Base-by-base conservation (phyloP, 2,797 vertebrate genomes). In the Acrossocheilus wenchowensis region DNA sequence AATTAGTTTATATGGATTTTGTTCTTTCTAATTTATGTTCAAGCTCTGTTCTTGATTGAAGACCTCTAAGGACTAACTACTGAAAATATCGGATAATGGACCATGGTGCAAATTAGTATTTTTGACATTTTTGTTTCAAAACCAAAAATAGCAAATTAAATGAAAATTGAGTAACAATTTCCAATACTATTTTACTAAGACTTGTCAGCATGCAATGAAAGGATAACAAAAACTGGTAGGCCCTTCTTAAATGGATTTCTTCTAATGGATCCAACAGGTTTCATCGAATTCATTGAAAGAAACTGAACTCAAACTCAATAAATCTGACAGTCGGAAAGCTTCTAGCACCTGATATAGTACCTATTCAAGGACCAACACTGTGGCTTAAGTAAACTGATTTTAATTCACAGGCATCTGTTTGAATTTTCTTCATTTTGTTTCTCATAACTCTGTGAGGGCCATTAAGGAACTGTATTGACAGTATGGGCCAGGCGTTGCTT, bases 281-380 rank as follows among this genome's bases (percentile, higher is more conserved):
- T 72, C 36, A 62, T 36, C 48, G 14, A 52, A 54, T 77, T 74
- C 15, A 54, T 34, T 71, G 23, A 52, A 36, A 66, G 23, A 80
- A 83, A 71, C 62, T 68, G 21, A 71, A 78, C 80, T 86, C 36
- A 60, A 78, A 84, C 39, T 45, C 23, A 43, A n/a, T 75, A 36
- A 83, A 71, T 82, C 39, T 57, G 43, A 75, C 30, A 52, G 36
- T 84, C n/a, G 19, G 41, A 75, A 78, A 62, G 57, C 75, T 68
- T 81, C 69, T 66, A 60, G 57, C 17, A 88, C 60, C 57, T 78
- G 34, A 79, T 77, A 57, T 68, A 82, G 79, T 89, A 77, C 41
- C 19, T 74, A 41, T 81, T 72, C 80, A 86, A 85, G 78, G 66
- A 90, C 74, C 43, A 82, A 84, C 80, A 89, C 81, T 88, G 88